A percentile compares a stretch with the other conserved stretches of the same genome.
These are phyloP conservation scores for Copsychus sechellarum DNA, from an alignment of 2,113 vertebrate species.

Conservation along the genomic window DNA sequence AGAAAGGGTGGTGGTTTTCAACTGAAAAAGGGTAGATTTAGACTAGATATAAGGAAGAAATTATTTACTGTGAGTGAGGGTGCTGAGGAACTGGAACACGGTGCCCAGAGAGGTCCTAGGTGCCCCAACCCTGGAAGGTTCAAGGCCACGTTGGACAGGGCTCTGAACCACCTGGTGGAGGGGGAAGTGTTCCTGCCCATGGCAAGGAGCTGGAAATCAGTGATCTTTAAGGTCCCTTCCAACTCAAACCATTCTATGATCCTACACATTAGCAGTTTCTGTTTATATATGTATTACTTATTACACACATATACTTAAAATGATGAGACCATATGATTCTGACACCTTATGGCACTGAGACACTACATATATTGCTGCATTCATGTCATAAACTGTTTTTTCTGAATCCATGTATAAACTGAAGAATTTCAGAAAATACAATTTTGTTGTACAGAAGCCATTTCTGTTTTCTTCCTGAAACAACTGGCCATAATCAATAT, in stretches of 20 bases:
- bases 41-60: not conserved
- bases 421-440: not conserved
- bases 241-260: not conserved
- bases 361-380: no score
- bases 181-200: not conserved
- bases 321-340: not conserved
- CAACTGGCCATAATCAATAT: not conserved
- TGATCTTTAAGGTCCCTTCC: not conserved
- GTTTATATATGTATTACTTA: not conserved
- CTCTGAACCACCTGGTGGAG: not conserved
- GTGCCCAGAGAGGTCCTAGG: accelerated
- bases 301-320: not conserved
- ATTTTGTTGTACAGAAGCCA: not conserved
- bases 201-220: not conserved
- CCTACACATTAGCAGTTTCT: not conserved
- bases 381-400: not conserved
- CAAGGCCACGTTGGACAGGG: not conserved
- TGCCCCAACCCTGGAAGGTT: not conserved
- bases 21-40: not conserved
- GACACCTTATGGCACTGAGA: not conserved
- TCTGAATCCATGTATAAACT: not conserved
- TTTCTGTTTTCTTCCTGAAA: not conserved
- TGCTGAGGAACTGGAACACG: not conserved
- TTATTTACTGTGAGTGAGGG: not conserved
- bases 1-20: not conserved